Base-by-base conservation (phyloP, 2,113 vertebrate genomes). In the Danionella cerebrum region DNA sequence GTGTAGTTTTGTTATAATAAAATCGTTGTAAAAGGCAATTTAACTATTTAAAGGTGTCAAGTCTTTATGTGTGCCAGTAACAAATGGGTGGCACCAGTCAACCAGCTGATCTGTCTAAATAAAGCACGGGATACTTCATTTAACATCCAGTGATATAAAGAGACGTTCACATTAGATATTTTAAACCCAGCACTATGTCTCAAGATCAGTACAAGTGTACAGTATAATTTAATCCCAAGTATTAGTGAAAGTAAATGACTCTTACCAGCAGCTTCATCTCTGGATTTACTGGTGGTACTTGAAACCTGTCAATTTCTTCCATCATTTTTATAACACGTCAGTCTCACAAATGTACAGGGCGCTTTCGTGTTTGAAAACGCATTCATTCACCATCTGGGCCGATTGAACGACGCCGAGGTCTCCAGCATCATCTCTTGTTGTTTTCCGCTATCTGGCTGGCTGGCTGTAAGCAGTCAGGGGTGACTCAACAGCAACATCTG, bases 271-370 rank as follows among this genome's bases (percentile, higher is more conserved):
- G 94, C 82, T 95, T 92, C 71, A 91, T 94, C 88, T 96, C 93
- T 71, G 91, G 90, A 80, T 92, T 91, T 69, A 92, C 92, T 74
- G 92, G 90, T 79, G 94, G 94, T 67, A 95, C 94, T 81, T 95
- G 94, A 85, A 94, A 94, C 79, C 93, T 87, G 87, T 95, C 93
- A 79, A 93, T 94, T 86, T 95, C 93, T 82, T 95, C 93, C 94
- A 95, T 96, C 93, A 95, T 95, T 85, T 87, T 93, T 84, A 77
- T 83, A 77, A 82, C 74, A 53, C 64, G 62, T 53, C 45, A 48
- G 77, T 25, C 22, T 50, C n/a, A 36, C 1, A 21, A 8, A 38
- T 18, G 6, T 73, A 52, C 11, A 14, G 25, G 60, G 41, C 6
- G 39, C 33, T 41, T 12, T 6, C 31, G 2, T 29, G 25, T 12